These are phyloP conservation scores for Ophioninae sp. DNA, from an alignment of 2,888 invertebrate genomes.

Conservation along the genomic window DNA sequence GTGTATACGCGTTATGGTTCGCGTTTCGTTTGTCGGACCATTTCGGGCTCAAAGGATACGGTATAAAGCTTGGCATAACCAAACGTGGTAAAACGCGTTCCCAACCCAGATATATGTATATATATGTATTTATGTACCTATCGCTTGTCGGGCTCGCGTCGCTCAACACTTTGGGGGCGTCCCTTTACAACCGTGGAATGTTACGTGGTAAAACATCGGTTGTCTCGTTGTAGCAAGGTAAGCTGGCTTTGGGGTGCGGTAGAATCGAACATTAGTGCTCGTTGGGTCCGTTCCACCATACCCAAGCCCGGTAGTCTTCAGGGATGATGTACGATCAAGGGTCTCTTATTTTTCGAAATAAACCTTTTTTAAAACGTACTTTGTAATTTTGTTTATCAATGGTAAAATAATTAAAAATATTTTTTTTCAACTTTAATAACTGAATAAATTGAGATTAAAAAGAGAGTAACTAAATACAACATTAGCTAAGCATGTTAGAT, in stretches of 20 bases:
- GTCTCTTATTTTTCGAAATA: too few relatives aligned
- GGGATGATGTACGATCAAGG: neutral
- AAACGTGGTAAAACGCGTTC: neutral
- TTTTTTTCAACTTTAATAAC: too few relatives aligned
- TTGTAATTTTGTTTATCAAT: too few relatives aligned
- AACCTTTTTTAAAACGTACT: too few relatives aligned
- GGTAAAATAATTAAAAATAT: too few relatives aligned
- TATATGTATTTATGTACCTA: neutral
- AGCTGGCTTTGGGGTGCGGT: neutral
- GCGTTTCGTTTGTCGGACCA: neutral
- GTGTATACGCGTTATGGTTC: neutral
- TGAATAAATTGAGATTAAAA: too few relatives aligned
- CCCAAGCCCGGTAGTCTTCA: neutral
- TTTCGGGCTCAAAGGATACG: neutral
- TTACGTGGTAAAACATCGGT: slow-evolving; percentile 72
- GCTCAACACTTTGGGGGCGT: slow-evolving; percentile 56
- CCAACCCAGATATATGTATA: neutral
- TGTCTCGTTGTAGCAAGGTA: slow-evolving; percentile 31
- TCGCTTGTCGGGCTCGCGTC: slow-evolving; percentile 8
- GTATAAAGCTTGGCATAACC: neutral
- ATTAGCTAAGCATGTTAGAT: too few relatives aligned
- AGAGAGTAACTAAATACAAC: too few relatives aligned
- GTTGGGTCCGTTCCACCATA: neutral
- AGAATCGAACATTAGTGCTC: slow-evolving; percentile 34
- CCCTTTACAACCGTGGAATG: slow-evolving; percentile 67